A percentile compares a stretch with the other conserved stretches of the same genome.
Conservation (phyloP, 1,140 invertebrate genomes). For the Euglossa dilemma region DNA sequence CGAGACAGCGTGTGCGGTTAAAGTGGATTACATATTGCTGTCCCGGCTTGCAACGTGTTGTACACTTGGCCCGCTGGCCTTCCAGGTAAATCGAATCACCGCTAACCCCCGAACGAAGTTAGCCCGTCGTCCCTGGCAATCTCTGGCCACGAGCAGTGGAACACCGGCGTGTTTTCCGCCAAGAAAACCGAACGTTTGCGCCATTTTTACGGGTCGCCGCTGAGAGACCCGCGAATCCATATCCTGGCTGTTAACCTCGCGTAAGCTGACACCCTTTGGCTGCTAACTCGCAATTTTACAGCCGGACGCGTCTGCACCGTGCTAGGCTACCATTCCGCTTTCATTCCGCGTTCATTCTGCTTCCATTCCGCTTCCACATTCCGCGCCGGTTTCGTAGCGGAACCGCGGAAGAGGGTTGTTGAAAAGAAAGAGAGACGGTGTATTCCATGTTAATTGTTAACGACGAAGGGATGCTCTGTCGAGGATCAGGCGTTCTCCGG, state of each 20-base stretch:
- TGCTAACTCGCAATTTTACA: slow-evolving; percentile 4
- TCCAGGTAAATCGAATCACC: slow-evolving; percentile 74
- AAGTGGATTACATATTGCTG: slow-evolving; percentile 77
- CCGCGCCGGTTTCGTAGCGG: too few species aligned
- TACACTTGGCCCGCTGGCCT: slow-evolving; percentile 67
- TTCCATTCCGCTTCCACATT: too few species aligned
- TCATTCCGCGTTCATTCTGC: too few species aligned
- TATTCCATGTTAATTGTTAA: too few species aligned
- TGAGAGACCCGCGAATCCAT: neutral
- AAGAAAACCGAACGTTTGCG: neutral
- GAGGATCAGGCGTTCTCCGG: too few species aligned
- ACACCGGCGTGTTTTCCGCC: neutral
- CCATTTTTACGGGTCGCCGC: neutral
- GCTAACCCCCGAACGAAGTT: slow-evolving; percentile 66
- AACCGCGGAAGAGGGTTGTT: neutral
- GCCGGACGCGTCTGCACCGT: neutral
- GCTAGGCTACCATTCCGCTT: too few species aligned
- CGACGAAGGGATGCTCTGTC: too few species aligned
- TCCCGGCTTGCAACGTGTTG: slow-evolving; percentile 65
- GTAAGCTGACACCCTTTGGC: neutral
- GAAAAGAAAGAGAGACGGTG: neutral
- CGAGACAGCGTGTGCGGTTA: slow-evolving; percentile 48
- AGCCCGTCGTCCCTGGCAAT: slow-evolving; percentile 57
- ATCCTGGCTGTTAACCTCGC: slow-evolving; percentile 2
- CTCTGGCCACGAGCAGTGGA: slow-evolving; percentile 30